These are phyloP conservation scores for Apostichopus japonicus DNA, from an alignment of 35 echinoderm and acorn worm species.

Conservation along the genomic window DNA sequence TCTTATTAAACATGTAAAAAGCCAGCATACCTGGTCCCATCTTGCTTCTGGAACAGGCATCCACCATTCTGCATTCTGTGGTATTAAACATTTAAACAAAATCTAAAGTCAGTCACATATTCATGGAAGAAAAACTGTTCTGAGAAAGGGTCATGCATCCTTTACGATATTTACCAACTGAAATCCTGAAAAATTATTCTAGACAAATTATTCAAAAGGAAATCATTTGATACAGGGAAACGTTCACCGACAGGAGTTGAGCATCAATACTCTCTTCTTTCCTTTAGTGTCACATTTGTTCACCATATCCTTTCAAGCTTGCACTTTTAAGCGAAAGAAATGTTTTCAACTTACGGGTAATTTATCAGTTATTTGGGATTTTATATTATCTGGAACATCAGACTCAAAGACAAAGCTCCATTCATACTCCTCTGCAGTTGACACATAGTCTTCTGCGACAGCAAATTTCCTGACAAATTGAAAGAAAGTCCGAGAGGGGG, in stretches of 20 bases:
- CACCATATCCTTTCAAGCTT: too few relatives aligned
- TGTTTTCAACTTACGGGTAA: slow-evolving; percentile 64
- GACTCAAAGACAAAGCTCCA: slow-evolving; percentile 98
- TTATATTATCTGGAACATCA: slow-evolving; percentile 77
- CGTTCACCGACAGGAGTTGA: too few relatives aligned
- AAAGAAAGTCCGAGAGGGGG: too few relatives aligned
- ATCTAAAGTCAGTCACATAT: neutral
- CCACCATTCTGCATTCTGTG: slow-evolving; percentile 90
- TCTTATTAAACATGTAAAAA: too few relatives aligned
- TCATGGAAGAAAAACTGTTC: too few relatives aligned
- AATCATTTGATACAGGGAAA: too few relatives aligned
- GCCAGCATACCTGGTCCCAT: slow-evolving; percentile 84
- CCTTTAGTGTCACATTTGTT: too few relatives aligned
- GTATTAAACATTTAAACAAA: slow-evolving; percentile 18
- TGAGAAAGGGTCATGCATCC: neutral
- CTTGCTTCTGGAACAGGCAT: slow-evolving; percentile 84
- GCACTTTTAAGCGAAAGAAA: neutral
- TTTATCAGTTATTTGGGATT: slow-evolving; percentile 71
- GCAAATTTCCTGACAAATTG: slow-evolving; percentile 82
- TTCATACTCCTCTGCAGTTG: slow-evolving; percentile 82
- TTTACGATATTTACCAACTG: neutral
- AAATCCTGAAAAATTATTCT: too few relatives aligned
- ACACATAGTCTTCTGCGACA: slow-evolving; percentile 86
- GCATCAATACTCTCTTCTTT: too few relatives aligned
- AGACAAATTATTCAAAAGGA: too few relatives aligned